Base-by-base conservation (phyloP, 2,113 vertebrate genomes). In the Perccottus glenii region DNA sequence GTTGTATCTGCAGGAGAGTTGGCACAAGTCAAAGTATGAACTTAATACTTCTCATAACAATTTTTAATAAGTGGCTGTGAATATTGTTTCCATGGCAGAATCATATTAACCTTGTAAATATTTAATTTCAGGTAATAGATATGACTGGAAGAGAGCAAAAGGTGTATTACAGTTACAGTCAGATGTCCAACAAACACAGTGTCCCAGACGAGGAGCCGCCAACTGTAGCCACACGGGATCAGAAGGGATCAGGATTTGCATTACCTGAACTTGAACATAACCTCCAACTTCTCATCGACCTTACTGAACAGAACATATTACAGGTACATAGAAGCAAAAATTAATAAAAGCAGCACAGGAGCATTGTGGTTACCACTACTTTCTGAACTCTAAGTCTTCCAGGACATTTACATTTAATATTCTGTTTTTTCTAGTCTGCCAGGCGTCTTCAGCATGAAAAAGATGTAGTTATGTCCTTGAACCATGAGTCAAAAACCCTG, bases 161-260 rank as follows among this genome's bases (percentile, higher is more conserved):
- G 79, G 95, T 99, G 3, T 99, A 99, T 77, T 96, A 97, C 88
- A 98, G 96, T 89, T 99, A 99, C 89, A 99, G 96, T 70, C 98
- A 99, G 77, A 97, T 99, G 80, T 94, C 95, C 89, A 95, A 97
- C 87, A 98, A 98, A 87, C 97, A 98, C 92, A 96, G 90, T 6
- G 88, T 98, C 62, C 97, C 97, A 0, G 96, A 96, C 0, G 95
- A 98, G 27, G 91, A 78, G 40, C 92, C 94, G 0, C 90, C 91
- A 73, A 91, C 76, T 53, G 81, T 82, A 0, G 81, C 91, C 0
- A 85, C 89, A 43, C 94, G 92, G 35, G 96, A 98, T 47, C 91
- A 94, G 83, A 96, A 93, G 79, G 90, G 83, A 1, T 92, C 94
- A 0, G 92, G 94, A 38, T 99, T 98, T 32, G 90, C 92, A 1